Percentiles rank a stretch among this genome's conserved stretches.
Evolutionary conservation across 2,888 invertebrate genomes (phyloP).

Genomic region (Chaetoderma sp.): DNA sequence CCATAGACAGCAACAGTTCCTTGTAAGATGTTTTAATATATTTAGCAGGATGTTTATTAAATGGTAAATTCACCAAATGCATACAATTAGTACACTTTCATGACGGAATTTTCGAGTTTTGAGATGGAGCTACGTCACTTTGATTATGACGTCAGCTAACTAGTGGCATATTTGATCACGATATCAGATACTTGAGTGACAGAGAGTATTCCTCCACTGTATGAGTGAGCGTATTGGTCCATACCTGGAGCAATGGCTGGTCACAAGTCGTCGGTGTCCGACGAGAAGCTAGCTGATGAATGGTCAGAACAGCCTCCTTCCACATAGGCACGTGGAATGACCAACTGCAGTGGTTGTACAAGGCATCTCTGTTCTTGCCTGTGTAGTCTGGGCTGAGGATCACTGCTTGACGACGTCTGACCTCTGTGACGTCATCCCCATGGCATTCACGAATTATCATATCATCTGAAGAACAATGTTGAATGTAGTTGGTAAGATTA

Average conservation of each 20-base stretch:
- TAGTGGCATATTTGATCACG: no score
- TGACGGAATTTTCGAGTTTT: no score
- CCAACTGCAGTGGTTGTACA: slow-evolving; percentile 5
- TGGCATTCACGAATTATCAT: neutral
- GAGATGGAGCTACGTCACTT: no score
- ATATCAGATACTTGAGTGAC: no score
- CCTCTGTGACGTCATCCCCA: neutral
- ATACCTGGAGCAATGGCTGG: neutral
- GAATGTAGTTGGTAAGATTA: no score
- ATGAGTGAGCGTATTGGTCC: neutral
- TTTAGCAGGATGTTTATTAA: no score
- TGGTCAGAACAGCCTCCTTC: neutral
- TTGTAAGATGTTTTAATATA: no score
- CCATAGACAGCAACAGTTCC: no score
- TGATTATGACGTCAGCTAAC: no score
- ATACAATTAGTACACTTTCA: no score
- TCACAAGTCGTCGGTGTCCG: neutral
- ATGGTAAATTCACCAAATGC: no score
- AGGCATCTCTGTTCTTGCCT: neutral
- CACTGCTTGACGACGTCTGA: neutral
- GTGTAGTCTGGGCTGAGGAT: slow-evolving; percentile 3
- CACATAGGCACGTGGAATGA: neutral
- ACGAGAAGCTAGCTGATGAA: neutral
- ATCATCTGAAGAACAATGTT: neutral
- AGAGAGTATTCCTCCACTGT: no score